Conservation (phyloP, 2,797 vertebrate genomes). For the Erpetoichthys calabaricus region DNA sequence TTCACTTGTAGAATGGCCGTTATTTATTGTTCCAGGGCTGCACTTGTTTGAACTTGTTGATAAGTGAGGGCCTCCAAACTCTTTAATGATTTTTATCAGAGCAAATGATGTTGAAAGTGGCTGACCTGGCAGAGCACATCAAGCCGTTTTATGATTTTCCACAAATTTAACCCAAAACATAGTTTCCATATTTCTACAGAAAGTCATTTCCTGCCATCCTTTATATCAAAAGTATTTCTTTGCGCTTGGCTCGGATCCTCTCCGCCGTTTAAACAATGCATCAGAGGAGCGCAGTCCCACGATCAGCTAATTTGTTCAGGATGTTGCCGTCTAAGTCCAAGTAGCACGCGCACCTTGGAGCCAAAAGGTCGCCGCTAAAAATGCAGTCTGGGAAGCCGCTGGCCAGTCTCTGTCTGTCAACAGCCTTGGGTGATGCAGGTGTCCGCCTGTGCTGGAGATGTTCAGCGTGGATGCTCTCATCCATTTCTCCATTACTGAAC, state of each 20-base stretch:
- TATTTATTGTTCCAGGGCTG: not conserved
- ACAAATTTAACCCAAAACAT: not conserved
- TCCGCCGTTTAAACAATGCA: not conserved
- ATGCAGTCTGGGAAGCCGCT: not conserved
- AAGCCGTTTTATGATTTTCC: slow-evolving; percentile 2
- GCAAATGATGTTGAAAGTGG: not conserved
- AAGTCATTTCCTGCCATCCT: slow-evolving; percentile 6
- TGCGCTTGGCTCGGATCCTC: slow-evolving; percentile 1
- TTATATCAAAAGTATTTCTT: not conserved
- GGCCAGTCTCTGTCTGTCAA: not conserved
- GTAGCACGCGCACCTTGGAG: not conserved
- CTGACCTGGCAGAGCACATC: not conserved
- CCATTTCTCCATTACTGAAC: too few species aligned
- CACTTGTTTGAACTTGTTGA: not conserved
- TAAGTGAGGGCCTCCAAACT: not conserved
- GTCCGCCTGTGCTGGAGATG: not conserved
- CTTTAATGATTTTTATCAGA: slow-evolving; percentile 1
- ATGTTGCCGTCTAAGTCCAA: not conserved
- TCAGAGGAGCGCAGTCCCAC: not conserved
- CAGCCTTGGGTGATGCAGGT: not conserved
- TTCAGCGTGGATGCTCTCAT: too few species aligned
- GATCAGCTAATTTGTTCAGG: slow-evolving; percentile 2
- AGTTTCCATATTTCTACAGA: slow-evolving; percentile 2
- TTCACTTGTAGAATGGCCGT: not conserved
- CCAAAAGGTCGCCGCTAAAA: not conserved